phyloP scores from a whole-genome alignment of 2,888 invertebrate species.

The Aporophyla nigra region DNA sequence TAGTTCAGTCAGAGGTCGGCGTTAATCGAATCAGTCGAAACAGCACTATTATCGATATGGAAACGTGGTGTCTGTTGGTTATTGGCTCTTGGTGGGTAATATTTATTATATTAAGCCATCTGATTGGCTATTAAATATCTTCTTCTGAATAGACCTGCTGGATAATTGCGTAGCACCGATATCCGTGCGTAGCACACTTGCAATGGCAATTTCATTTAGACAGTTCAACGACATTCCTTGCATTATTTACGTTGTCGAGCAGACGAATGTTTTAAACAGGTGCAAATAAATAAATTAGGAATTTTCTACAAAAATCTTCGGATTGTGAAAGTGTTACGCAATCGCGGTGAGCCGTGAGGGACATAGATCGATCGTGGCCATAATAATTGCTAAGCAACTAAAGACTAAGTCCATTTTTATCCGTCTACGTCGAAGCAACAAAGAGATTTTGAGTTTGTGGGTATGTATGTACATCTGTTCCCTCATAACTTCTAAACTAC shows the following conservation, averaged over 20 bases:
- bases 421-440: too few relatives aligned
- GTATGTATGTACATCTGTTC: too few relatives aligned
- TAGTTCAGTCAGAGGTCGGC: constrained; percentile 41
- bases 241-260: neutral
- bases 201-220: neutral
- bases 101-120: neutral
- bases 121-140: neutral
- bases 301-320: neutral
- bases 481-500: too few relatives aligned
- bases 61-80: constrained; percentile 11
- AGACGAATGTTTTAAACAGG: neutral
- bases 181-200: too few relatives aligned
- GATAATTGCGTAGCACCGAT: neutral
- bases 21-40: constrained; percentile 22
- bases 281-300: neutral
- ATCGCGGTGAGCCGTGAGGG: neutral
- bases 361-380: neutral
- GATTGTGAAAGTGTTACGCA: neutral
- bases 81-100: neutral
- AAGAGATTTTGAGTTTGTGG: too few relatives aligned
- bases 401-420: neutral
- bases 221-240: neutral
- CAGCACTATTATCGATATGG: constrained; percentile 30
- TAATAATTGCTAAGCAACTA: neutral
- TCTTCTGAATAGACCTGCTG: neutral